Evolutionary conservation across 2,797 vertebrate species (phyloP).

Genomic region (Lithobates pipiens): DNA sequence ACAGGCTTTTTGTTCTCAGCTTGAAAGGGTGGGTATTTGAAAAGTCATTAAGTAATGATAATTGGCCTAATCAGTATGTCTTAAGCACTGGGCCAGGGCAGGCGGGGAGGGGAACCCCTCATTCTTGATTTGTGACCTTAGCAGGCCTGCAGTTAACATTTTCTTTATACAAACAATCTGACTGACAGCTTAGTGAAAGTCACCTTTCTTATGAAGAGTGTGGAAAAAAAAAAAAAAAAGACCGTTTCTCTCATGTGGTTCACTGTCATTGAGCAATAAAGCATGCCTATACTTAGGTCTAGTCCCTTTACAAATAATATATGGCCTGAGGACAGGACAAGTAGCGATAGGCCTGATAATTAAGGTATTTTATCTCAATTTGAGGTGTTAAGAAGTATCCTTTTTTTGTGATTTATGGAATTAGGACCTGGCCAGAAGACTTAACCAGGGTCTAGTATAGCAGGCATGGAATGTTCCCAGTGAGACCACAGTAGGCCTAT

Average conservation of each 20-base stretch:
- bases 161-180: slow-evolving; percentile 55
- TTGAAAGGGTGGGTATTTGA: slow-evolving; percentile 56
- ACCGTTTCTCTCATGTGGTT: slow-evolving; percentile 56
- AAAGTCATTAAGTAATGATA: slow-evolving; percentile 46
- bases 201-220: slow-evolving; percentile 57
- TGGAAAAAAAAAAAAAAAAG: slow-evolving; percentile 34
- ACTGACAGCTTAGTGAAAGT: slow-evolving; percentile 63
- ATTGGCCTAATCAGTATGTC: slow-evolving; percentile 36
- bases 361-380: slow-evolving; percentile 86
- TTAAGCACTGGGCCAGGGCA: slow-evolving; percentile 51
- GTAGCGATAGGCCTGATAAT: slow-evolving; percentile 80
- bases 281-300: slow-evolving; percentile 70
- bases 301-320: slow-evolving; percentile 71
- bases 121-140: slow-evolving; percentile 48
- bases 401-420: slow-evolving; percentile 82
- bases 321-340: slow-evolving; percentile 73
- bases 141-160: slow-evolving; percentile 52
- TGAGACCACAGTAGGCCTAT: slow-evolving; percentile 59
- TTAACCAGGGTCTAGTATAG: slow-evolving; percentile 49
- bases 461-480: slow-evolving; percentile 39
- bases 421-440: slow-evolving; percentile 65
- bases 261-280: slow-evolving; percentile 70
- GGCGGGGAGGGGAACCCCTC: slow-evolving; percentile 19
- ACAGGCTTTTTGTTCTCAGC: slow-evolving; percentile 49
- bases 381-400: slow-evolving; percentile 84